phyloP scores from a whole-genome alignment of 2,113 vertebrate genomes.

The Cryptoleucopteryx plumbea region DNA sequence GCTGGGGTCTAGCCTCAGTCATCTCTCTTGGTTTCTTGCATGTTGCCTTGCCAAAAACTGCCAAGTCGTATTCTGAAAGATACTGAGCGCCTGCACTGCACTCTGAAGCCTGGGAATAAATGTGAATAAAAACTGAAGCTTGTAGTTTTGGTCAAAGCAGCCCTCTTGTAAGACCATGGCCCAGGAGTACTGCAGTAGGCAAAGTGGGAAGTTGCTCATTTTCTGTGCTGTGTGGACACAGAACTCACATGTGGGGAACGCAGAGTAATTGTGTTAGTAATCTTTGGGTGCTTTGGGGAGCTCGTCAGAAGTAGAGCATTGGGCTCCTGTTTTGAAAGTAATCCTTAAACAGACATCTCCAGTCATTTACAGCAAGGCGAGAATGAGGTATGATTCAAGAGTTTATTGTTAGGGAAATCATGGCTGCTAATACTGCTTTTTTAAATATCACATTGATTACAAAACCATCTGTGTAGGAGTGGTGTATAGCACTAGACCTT shows the following conservation, averaged over 20 bases:
- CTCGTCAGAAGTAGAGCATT: not conserved
- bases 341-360: not conserved
- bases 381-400: not conserved
- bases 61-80: not conserved
- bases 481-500: conserved; percentile 40
- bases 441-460: conserved; percentile 32
- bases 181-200: not conserved
- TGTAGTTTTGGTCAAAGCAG: not conserved
- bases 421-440: not conserved
- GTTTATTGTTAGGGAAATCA: conserved; percentile 24
- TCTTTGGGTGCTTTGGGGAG: not conserved
- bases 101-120: not conserved
- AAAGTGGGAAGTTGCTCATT: not conserved
- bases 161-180: not conserved
- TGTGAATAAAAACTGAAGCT: not conserved
- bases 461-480: conserved; percentile 43
- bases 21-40: not conserved
- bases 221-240: not conserved
- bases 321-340: not conserved
- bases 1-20: not conserved
- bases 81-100: not conserved
- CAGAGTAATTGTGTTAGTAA: not conserved
- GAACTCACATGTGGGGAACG: not conserved
- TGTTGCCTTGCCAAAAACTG: not conserved
- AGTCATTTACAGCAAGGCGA: not conserved